Percentiles rank a stretch among this genome's conserved stretches.
Conservation (phyloP, 1,140 invertebrate species). For the Galendromus occidentalis region DNA sequence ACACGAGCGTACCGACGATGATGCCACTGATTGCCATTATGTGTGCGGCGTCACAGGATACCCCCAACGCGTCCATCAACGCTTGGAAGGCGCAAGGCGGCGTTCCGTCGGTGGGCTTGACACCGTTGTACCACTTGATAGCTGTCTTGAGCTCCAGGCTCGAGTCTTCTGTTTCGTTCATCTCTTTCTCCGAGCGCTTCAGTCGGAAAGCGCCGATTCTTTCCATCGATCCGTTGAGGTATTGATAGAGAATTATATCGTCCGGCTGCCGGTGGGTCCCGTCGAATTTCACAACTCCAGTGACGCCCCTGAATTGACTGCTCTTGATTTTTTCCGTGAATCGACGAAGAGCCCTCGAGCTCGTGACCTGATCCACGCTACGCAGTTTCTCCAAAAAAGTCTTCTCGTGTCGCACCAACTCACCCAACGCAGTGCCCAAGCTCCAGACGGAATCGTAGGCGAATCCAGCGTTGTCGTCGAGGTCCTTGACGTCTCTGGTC, state of each 20-base stretch:
- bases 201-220: neutral
- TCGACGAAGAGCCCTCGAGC: neutral
- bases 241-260: neutral
- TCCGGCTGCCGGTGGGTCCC: neutral
- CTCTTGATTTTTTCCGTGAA: neutral
- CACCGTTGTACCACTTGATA: neutral
- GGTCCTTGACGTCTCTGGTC: constrained; percentile 11
- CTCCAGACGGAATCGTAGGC: constrained; percentile 63
- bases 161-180: too few relatives aligned
- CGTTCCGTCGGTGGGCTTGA: neutral
- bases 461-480: constrained; percentile 47
- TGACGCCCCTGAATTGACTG: neutral
- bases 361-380: neutral
- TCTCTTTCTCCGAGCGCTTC: too few relatives aligned
- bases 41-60: neutral
- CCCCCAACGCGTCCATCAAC: neutral
- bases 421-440: neutral
- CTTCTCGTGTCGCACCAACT: neutral
- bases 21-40: neutral
- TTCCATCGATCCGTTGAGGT: neutral
- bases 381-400: neutral
- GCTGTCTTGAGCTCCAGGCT: neutral
- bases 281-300: neutral
- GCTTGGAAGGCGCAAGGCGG: neutral
- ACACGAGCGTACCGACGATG: neutral